Base-by-base conservation (phyloP, 2,797 vertebrate species). In the Nasua narica region DNA sequence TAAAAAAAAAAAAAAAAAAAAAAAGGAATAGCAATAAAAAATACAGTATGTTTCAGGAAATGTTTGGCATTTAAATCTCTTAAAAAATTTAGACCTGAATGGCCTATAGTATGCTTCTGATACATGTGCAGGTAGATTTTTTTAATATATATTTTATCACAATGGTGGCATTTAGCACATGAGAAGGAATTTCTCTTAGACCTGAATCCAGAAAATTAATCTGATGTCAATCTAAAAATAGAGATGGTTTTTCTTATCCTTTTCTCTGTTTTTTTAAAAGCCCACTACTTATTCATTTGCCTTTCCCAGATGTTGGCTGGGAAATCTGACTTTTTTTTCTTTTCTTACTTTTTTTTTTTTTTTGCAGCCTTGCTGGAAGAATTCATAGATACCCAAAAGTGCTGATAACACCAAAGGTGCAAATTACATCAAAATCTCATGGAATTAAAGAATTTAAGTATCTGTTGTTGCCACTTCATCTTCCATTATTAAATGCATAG, bases 401-500 rank as follows among this genome's bases (percentile, higher is more conserved):
- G 82, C 83, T 82, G 62, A 79, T 97, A 90, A 97, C 92, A 98
- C 92, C 67, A 92, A 95, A 92, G 62, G 95, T 98, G 95, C 84
- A 89, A 97, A 56, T 97, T 93, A 67, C 85, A 95, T 90, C 81
- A 91, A 90, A 83, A 97, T 90, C 90, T 91, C 90, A 93, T 92
- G 50, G 77, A 95, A 95, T 91, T 92, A 27, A 94, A 89, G 94
- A 96, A 95, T 83, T 65, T 81, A 69, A 92, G 79, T 46, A 82
- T 96, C 79, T 77, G n/a, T 23, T 85, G 52, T 86, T 67, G 35
- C 77, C 92, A 97, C 95, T 95, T 97, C 21, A 70, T 94, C 94
- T 96, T 88, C 82, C 96, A 86, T 98, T 97, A 97, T 97, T 97
- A 97, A 97, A 96, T 84, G 93, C 87, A 91, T 46, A 95, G 95